Base-by-base conservation (phyloP, 2,797 vertebrate species). In the Sciaenops ocellatus region DNA sequence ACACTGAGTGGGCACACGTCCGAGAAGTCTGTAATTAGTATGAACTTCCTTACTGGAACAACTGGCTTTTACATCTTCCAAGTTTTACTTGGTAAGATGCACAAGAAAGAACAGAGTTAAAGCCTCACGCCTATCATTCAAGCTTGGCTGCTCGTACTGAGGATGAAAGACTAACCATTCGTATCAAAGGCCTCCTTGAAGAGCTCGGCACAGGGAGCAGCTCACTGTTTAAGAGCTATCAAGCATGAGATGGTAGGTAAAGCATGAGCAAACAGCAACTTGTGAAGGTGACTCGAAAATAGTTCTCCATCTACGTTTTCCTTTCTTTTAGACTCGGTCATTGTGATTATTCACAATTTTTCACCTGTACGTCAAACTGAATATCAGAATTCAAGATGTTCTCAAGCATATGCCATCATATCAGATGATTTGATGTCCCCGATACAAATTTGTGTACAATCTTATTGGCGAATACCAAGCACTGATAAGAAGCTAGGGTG, bases 1-100 rank as follows among this genome's bases (percentile, higher is more conserved):
- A 88, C 62, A 76, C 30, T 24, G 72, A 71, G 46, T 61, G 50
- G 67, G 78, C 75, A 73, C 60, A 50, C 30, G 74, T 81, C 78
- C 41, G 61, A 80, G 61, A 86, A 56, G 59, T 78, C 73, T 80
- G 80, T 62, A 77, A 90, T 83, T 83, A 82, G 50, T 56, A 67
- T 28, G 48, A 80, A 73, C 77, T 65, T 66, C 61, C 65, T 85
- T n/a, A 54, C 76, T 81, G 80, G 69, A 82, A 86, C 28, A 62
- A 52, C 55, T 57, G 56, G 60, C 30, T 59, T 73, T 69, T 60
- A 75, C 26, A 44, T 61, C 46, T 66, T 73, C 46, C 5, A 18
- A 78, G 67, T 52, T 74, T 76, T 20, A 2, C 77, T 77, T 57
- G 68, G 69, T 57, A 17, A 72, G 69, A 86, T 38, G 74, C 54